phyloP scores from a whole-genome alignment of 2,113 vertebrate species.

The Ranitomeya variabilis region DNA sequence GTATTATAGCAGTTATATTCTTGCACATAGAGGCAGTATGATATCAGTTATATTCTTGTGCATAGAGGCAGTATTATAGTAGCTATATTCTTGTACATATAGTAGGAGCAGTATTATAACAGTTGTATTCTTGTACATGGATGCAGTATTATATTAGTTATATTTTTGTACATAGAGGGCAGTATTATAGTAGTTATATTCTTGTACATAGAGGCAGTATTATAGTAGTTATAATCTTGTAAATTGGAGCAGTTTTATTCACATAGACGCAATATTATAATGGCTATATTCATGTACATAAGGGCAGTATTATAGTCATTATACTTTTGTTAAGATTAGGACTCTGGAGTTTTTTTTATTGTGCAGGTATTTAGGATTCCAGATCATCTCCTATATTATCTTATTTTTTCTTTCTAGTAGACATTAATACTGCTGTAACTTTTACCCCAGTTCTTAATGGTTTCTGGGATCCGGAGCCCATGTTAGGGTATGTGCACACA shows the following conservation, averaged over 20 bases:
- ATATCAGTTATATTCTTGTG: neutral
- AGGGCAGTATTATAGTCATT: neutral
- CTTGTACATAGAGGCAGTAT: neutral
- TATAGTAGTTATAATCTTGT: neutral
- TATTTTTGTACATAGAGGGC: neutral
- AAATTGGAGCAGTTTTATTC: too few species aligned
- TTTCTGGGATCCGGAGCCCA: too few species aligned
- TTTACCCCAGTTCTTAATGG: too few species aligned
- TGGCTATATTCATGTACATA: neutral
- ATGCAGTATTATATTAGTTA: neutral
- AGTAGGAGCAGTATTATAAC: neutral
- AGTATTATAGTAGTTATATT: neutral
- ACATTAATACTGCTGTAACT: too few species aligned
- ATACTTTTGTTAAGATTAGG: too few species aligned
- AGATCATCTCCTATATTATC: too few species aligned
- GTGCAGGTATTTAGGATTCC: too few species aligned
- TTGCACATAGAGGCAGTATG: neutral
- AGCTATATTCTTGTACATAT: neutral
- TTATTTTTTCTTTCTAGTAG: too few species aligned
- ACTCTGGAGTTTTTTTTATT: too few species aligned
- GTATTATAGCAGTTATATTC: constrained; percentile 3
- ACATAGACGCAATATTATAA: neutral
- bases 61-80: neutral
- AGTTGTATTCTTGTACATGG: neutral
- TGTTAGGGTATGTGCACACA: too few species aligned